These are phyloP conservation scores for Philopedon plagiatum DNA, from an alignment of 2,888 invertebrate genomes.

Conservation along the genomic window DNA sequence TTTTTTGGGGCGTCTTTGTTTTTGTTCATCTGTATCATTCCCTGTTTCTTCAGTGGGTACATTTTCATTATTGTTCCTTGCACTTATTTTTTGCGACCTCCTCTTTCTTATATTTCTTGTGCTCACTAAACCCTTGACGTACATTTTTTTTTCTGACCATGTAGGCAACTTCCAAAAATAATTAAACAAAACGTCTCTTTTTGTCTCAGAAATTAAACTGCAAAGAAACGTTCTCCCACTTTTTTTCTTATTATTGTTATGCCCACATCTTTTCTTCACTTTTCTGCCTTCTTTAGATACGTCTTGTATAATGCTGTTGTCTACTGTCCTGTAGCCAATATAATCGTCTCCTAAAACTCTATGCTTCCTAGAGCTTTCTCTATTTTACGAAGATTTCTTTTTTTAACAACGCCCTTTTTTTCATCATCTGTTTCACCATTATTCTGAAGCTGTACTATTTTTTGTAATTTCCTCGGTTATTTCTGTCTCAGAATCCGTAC, in stretches of 20 bases:
- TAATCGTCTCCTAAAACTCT: slow-evolving; percentile 1
- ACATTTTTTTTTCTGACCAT: slow-evolving; percentile 2
- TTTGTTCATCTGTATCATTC: background rate
- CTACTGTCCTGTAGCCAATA: slow-evolving; percentile 12
- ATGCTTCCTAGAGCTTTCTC: background rate
- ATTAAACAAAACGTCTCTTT: background rate
- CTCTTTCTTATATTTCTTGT: slow-evolving; percentile 15
- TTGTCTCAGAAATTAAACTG: slow-evolving; percentile 7
- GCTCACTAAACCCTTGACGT: slow-evolving; percentile 7
- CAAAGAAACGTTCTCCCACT: slow-evolving; percentile 19
- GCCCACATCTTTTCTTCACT: slow-evolving; percentile 8
- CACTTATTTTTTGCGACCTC: background rate
- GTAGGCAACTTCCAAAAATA: background rate
- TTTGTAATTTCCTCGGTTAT: no score
- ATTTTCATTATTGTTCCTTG: background rate
- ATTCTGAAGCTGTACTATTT: background rate
- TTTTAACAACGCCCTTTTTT: background rate
- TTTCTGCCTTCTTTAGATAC: slow-evolving; percentile 1
- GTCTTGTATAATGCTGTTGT: slow-evolving; percentile 1
- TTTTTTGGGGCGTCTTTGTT: background rate
- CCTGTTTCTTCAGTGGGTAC: background rate
- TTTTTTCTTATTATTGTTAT: slow-evolving; percentile 14
- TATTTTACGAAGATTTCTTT: slow-evolving; percentile 10
- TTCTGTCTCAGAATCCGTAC: background rate
- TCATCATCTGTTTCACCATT: background rate